Evolutionary conservation across 2,888 invertebrate genomes (phyloP), one percentile per base, ranked within the genome.

Genomic region (Clusia tigrina): DNA sequence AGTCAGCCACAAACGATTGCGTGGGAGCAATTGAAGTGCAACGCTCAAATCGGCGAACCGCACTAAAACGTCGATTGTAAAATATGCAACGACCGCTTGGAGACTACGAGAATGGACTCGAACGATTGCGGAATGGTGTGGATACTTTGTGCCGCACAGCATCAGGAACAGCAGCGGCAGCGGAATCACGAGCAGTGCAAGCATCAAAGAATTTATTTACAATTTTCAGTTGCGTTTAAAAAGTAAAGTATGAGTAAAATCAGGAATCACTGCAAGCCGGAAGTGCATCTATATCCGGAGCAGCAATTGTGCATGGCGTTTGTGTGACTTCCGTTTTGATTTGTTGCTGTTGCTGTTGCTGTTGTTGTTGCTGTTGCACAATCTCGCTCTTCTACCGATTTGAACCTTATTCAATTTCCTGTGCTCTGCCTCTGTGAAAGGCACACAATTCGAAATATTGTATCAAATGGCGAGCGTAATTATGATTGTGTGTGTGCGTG

Each of bases 241-340:
- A n/a, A n/a, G n/a, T 32, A 32, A 32, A 32, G 32, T 32, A 9
- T 32, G 6, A 32, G 12, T 12, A 32, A 12, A 32, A 10, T 5
- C 42, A n/a, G n/a, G n/a, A 42, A 18, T 22, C 2, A 48, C 15
- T 48, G 48, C 26, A 55, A 22, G 22, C 20, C 24, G 54, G 54
- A 25, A 54, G 54, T 54, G 54, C 2, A 54, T 55, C 20, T 15
- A 37, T 55, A 55, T 37, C 18, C 32, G 3, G 37, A 18, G 23
- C 37, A 55, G 18, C 38, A 38, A 55, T 55, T 55, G 55, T n/a
- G 38, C 37, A 37, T 55, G 55, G 55, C 55, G 55, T 55, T 55
- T 37, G 38, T 37, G 20, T 38, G 22, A 22, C 22, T 20, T 48
- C 48, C 48, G 48, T 22, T 48, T 48, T 3, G 3, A 15, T 42